Evolutionary conservation across 2,888 invertebrate genomes (phyloP), one percentile per base, ranked within the genome.

Genomic region (Anaspis maculata): DNA sequence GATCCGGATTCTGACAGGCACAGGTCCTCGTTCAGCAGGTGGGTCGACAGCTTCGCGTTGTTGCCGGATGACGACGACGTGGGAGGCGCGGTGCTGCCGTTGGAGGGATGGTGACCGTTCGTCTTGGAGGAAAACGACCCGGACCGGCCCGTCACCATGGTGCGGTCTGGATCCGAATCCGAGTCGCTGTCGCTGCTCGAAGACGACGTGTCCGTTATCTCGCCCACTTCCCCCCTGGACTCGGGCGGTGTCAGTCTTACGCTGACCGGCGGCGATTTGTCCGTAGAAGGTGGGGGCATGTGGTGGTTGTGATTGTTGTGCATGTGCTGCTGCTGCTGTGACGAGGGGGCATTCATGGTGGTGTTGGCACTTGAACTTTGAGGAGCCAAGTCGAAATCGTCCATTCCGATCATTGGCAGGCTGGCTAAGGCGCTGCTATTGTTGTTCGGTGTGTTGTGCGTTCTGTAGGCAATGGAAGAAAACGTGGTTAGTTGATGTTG

Each of bases 1-100:
- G 85, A 84, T 57, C 84, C 87, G 22, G 86, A 83, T 69, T 86
- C 86, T 30, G 88, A 89, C 55, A 90, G 73, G 70, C 86, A 83
- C 55, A 90, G 74, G 67, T 90, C 89, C 58, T 86, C 85, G 57
- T 80, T 83, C 51, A 89, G 72, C 40, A 83, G 70, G 66, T 81
- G 78, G 52, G 74, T 71, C 10, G 76, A 74, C 59, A 77, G 65
- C 16, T 32, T 39, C 11, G 11, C 12, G 19, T 9, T 13, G 13
- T 13, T 23, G 11, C 22, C 39, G 41, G 15, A 42, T 69, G 44
- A 68, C 67, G 41, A 62, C 67, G 47, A 69, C 68, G 49, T 68
- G 36, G 15, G 24, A 45, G 68, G 69, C 2, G 71, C 35, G 68
- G 69, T 30, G 67, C 71, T 56, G 67, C 72, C 50, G 37, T 51